Conservation (phyloP, 1,140 invertebrate genomes). For the Procambarus virginalis region DNA sequence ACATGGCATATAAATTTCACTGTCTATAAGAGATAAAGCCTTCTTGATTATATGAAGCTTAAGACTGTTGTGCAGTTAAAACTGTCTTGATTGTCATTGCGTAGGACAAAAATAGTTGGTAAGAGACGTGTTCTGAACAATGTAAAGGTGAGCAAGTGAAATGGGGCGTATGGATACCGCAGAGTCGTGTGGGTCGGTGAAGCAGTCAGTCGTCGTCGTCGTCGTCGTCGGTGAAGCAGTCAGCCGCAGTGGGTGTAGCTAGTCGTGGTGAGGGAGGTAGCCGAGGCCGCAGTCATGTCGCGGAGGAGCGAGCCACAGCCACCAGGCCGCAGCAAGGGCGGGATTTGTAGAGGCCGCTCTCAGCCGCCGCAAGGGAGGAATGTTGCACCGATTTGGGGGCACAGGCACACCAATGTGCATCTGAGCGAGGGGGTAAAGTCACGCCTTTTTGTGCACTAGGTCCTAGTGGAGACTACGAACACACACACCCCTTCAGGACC, state of each 20-base stretch:
- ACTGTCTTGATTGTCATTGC: background rate
- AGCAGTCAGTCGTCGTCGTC: background rate
- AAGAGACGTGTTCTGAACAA: background rate
- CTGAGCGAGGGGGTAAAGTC: background rate
- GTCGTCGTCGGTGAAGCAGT: constrained; percentile 7
- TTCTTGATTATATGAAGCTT: no score
- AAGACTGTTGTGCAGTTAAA: background rate
- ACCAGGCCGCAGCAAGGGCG: constrained; percentile 41
- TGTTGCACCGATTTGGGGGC: background rate
- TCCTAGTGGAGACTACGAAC: constrained; percentile 33
- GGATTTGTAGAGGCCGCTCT: constrained; percentile 16
- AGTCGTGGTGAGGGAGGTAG: constrained; percentile 37
- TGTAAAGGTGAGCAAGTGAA: constrained; percentile 45
- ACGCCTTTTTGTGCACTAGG: background rate
- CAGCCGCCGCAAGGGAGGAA: constrained; percentile 29
- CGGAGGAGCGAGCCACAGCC: background rate
- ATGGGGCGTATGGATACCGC: constrained; percentile 41
- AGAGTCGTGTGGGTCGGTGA: constrained; percentile 23
- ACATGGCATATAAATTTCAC: no score
- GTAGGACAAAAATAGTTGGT: background rate
- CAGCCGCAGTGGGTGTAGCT: constrained; percentile 7
- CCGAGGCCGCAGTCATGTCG: constrained; percentile 7
- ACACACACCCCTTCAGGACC: constrained; percentile 42
- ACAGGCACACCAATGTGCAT: background rate
- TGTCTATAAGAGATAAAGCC: no score